phyloP scores from a whole-genome alignment of 1,140 invertebrate genomes.

The Tetragonula clypearis region DNA sequence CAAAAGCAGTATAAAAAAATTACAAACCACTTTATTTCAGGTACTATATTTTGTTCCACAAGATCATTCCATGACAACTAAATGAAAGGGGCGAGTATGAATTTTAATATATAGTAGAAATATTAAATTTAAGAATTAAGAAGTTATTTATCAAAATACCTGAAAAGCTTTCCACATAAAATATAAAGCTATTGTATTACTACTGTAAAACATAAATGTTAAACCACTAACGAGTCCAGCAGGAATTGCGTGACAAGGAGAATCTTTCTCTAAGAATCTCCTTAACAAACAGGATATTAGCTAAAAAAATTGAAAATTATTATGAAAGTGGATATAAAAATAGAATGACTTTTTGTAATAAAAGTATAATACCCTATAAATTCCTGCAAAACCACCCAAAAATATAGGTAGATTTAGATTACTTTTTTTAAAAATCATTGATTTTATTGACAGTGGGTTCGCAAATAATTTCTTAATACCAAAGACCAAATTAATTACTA shows the following conservation, averaged over 20 bases:
- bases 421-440: conserved; percentile 82
- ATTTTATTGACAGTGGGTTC: conserved; percentile 81
- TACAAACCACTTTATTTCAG: conserved; percentile 84
- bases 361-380: conserved; percentile 83
- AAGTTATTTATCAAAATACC: conserved; percentile 74
- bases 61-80: conserved; percentile 85
- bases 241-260: conserved; percentile 84
- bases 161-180: conserved; percentile 88
- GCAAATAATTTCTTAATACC: conserved; percentile 80
- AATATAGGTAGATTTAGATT: conserved; percentile 85
- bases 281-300: conserved; percentile 84
- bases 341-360: conserved; percentile 32
- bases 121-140: not conserved
- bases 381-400: conserved; percentile 84
- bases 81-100: conserved; percentile 61
- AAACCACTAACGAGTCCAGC: conserved; percentile 85
- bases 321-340: conserved; percentile 20
- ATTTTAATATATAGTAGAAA: not conserved
- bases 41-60: conserved; percentile 83
- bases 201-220: conserved; percentile 85
- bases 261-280: conserved; percentile 83
- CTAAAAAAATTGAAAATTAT: conserved; percentile 75
- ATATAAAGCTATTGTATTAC: conserved; percentile 87
- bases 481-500: conserved; percentile 83
- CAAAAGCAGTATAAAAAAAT: conserved; percentile 90